Evolutionary conservation across 2,888 invertebrate genomes (phyloP).

Genomic region (Cylindroiulus punctatus): DNA sequence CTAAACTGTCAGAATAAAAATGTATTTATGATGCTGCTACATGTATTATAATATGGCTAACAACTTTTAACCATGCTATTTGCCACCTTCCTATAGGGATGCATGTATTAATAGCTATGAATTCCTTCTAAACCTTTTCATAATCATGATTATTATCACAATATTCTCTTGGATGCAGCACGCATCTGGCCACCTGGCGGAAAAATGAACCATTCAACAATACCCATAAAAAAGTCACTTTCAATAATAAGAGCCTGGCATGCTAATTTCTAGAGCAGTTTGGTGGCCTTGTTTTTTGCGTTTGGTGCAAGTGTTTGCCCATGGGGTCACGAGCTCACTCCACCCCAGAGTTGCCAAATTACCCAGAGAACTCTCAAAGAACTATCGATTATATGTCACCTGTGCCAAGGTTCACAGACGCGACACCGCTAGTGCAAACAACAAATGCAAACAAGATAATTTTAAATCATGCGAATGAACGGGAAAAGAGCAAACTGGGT

Average conservation of each 20-base stretch:
- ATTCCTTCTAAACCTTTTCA: no score
- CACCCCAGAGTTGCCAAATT: not conserved
- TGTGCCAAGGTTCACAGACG: constrained; percentile 12
- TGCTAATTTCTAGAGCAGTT: not conserved
- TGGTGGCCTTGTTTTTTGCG: not conserved
- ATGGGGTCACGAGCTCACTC: not conserved
- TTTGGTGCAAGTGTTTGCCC: not conserved
- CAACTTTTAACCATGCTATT: no score
- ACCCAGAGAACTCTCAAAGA: not conserved
- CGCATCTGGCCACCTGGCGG: not conserved
- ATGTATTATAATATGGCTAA: no score
- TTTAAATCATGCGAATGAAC: not conserved
- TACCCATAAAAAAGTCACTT: not conserved
- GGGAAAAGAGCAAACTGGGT: not conserved
- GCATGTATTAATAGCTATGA: no score
- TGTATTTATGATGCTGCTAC: no score
- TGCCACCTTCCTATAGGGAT: no score
- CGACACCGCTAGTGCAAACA: not conserved
- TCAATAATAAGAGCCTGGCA: not conserved
- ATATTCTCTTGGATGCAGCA: no score
- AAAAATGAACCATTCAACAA: not conserved
- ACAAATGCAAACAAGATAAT: not conserved
- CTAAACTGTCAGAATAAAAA: no score
- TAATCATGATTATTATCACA: no score
- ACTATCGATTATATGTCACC: constrained; percentile 23